These are phyloP conservation scores for Hylaeus volcanicus DNA, from an alignment of 1,140 invertebrate species.

Conservation along the genomic window DNA sequence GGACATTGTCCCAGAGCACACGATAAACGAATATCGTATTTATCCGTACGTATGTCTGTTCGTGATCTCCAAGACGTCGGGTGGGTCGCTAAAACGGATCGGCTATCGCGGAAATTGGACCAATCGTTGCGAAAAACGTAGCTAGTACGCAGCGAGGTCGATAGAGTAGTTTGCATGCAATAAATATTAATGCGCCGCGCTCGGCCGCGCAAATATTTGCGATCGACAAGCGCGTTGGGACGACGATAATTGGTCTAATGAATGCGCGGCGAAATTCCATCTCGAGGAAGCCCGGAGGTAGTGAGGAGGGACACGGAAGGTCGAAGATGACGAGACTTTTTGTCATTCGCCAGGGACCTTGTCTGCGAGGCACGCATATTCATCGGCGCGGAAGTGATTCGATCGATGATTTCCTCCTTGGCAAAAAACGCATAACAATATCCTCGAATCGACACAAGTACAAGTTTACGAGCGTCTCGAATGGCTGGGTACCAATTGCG, in stretches of 20 bases:
- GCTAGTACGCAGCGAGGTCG: conserved; percentile 44
- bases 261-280: conserved; percentile 32
- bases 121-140: conserved; percentile 53
- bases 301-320: neutral
- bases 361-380: conserved; percentile 14
- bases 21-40: neutral
- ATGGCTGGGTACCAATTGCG: neutral
- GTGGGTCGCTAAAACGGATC: conserved; percentile 17
- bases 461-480: neutral
- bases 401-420: neutral
- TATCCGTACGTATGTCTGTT: too few species aligned
- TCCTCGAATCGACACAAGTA: neutral
- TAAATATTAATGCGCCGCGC: conserved; percentile 62
- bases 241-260: conserved; percentile 59
- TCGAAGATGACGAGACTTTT: neutral
- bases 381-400: neutral
- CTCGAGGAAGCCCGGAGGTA: neutral
- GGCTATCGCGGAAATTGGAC: conserved; percentile 56
- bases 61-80: too few species aligned
- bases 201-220: conserved; percentile 59
- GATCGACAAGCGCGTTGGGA: conserved; percentile 51
- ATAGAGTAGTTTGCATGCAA: conserved; percentile 56
- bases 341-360: conserved; percentile 13
- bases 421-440: neutral
- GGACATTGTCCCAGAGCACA: too few species aligned